These are phyloP conservation scores for Onthophagus sagittarius DNA, from an alignment of 2,888 invertebrate genomes.

Conservation along the genomic window DNA sequence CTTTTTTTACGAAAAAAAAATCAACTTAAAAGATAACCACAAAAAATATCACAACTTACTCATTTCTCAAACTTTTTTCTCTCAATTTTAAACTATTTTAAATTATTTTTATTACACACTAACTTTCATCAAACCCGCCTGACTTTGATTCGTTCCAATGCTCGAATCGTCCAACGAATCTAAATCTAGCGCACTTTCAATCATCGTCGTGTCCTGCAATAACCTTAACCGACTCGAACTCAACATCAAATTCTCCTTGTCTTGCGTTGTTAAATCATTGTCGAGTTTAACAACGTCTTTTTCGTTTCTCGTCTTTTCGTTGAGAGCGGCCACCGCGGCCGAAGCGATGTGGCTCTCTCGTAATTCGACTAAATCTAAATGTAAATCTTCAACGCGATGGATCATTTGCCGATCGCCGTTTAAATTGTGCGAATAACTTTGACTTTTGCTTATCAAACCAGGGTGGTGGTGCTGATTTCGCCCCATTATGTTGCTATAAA, in stretches of 20 bases:
- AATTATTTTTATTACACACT: conserved; percentile 41
- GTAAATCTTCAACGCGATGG: conserved; percentile 50
- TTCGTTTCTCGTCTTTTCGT: conserved; percentile 31
- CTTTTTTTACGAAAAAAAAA: neutral
- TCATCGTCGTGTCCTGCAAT: conserved; percentile 85
- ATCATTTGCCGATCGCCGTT: conserved; percentile 28
- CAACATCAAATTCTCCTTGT: conserved; percentile 52
- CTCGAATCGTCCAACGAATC: conserved; percentile 78
- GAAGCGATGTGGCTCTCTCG: conserved; percentile 39
- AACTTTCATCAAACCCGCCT: conserved; percentile 62
- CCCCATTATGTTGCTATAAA: conserved; percentile 46
- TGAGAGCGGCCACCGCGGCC: conserved; percentile 32
- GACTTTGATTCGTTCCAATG: conserved; percentile 61
- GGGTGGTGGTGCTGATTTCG: conserved; percentile 15
- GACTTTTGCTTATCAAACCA: conserved; percentile 38
- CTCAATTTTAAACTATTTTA: neutral
- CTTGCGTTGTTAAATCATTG: conserved; percentile 46
- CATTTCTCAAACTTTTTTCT: neutral
- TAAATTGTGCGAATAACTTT: conserved; percentile 41
- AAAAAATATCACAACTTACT: conserved; percentile 7
- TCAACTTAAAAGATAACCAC: neutral
- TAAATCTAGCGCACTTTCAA: conserved; percentile 83
- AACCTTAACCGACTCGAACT: conserved; percentile 72
- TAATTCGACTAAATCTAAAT: conserved; percentile 51
- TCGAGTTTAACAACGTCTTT: conserved; percentile 31